Conservation (phyloP, 2,113 vertebrate genomes). For the Mionectes macconnelli region DNA sequence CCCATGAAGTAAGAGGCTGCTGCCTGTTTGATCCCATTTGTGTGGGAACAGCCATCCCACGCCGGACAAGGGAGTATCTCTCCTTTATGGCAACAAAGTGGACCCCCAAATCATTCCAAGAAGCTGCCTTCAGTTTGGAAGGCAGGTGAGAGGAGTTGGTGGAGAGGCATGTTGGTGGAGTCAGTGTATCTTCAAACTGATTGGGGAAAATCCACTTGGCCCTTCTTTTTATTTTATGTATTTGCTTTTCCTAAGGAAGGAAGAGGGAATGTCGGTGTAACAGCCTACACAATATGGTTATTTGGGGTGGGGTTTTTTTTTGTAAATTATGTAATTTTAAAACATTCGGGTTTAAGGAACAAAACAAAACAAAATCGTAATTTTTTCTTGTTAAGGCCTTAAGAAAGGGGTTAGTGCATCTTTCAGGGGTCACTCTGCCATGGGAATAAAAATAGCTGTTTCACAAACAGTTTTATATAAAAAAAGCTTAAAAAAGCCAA, state of each 20-base stretch:
- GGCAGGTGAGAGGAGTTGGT: neutral
- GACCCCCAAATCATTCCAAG: constrained; percentile 8
- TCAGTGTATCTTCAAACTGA: neutral
- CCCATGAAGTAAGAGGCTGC: neutral
- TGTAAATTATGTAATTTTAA: constrained; percentile 78
- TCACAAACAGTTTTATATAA: constrained; percentile 86
- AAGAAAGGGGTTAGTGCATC: constrained; percentile 85
- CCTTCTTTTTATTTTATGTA: constrained; percentile 12
- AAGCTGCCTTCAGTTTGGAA: neutral
- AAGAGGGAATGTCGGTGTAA: constrained; percentile 53
- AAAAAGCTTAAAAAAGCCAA: constrained; percentile 76
- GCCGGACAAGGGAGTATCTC: neutral
- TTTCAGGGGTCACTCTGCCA: constrained; percentile 82
- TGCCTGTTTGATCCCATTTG: neutral
- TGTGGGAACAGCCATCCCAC: neutral
- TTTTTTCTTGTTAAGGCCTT: constrained; percentile 80
- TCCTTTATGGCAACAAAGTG: neutral
- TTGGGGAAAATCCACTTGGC: constrained; percentile 18
- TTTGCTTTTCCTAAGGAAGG: constrained; percentile 63
- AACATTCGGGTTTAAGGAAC: constrained; percentile 74
- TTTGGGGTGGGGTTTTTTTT: neutral
- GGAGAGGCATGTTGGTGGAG: too few relatives aligned
- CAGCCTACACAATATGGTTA: constrained; percentile 21
- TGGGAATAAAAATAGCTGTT: constrained; percentile 84
- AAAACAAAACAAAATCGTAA: neutral